Percentiles rank a stretch among this genome's conserved stretches.
These are phyloP conservation scores for Mizuhopecten yessoensis DNA, from an alignment of 1,140 invertebrate species.

Conservation along the genomic window DNA sequence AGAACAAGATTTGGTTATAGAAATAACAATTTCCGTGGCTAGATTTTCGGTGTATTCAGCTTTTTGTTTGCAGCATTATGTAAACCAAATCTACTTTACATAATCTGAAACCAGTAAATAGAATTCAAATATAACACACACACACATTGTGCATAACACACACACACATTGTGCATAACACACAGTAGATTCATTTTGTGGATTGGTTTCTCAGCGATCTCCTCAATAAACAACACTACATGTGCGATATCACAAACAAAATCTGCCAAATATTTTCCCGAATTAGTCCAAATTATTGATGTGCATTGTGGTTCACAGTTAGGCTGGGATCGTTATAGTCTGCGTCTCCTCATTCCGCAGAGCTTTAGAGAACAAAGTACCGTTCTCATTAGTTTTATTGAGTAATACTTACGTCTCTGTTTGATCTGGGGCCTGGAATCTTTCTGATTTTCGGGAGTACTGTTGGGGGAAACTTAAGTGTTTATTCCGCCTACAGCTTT, in stretches of 20 bases:
- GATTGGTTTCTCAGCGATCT: background rate
- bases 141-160: too few relatives aligned
- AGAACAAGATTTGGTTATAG: too few relatives aligned
- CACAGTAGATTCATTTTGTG: background rate
- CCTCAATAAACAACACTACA: background rate
- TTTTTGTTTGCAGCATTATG: too few relatives aligned
- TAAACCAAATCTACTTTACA: too few relatives aligned
- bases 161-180: too few relatives aligned
- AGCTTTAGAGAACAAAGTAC: background rate
- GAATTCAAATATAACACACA: too few relatives aligned
- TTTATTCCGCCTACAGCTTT: background rate
- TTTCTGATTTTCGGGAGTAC: background rate
- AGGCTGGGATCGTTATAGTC: background rate
- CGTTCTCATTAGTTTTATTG: constrained; percentile 9
- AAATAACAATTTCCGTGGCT: too few relatives aligned
- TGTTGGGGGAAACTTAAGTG: background rate
- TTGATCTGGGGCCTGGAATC: background rate
- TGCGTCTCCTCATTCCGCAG: background rate
- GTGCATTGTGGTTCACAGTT: background rate
- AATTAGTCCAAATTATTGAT: background rate
- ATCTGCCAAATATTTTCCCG: background rate
- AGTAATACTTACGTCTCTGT: background rate
- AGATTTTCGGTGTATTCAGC: too few relatives aligned
- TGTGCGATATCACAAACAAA: background rate
- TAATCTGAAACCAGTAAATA: too few relatives aligned